These are phyloP conservation scores for Neoaliturus tenellus DNA, from an alignment of 2,888 invertebrate species.

Conservation along the genomic window DNA sequence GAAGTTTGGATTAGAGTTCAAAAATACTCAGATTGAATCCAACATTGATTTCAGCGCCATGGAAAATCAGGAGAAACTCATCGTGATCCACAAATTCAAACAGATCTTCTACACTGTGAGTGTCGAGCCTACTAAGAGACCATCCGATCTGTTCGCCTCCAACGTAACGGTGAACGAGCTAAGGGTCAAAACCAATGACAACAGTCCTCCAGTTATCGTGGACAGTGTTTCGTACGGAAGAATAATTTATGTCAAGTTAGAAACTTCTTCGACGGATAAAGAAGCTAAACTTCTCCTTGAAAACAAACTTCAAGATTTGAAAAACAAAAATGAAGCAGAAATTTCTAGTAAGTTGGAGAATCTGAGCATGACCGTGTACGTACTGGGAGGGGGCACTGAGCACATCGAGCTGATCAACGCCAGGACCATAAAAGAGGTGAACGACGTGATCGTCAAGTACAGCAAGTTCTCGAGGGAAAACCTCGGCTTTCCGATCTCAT, in stretches of 20 bases:
- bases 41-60: not conserved
- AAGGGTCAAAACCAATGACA: not conserved
- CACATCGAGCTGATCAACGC: not conserved
- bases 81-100: not conserved
- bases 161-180: not conserved
- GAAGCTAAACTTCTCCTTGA: not conserved
- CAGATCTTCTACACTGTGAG: not conserved
- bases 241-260: not conserved
- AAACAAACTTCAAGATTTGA: not conserved
- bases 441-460: not conserved
- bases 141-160: not conserved
- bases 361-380: not conserved
- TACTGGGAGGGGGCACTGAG: not conserved
- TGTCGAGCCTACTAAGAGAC: not conserved
- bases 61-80: not conserved
- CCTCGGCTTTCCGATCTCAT: not conserved
- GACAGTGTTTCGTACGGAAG: conserved; percentile 3
- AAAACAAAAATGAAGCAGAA: not conserved
- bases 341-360: not conserved
- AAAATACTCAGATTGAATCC: not conserved
- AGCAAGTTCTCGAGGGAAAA: not conserved
- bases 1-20: not conserved
- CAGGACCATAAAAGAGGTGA: not conserved
- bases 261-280: not conserved
- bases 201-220: not conserved